Evolutionary conservation across 2,797 vertebrate species (phyloP).

Genomic region (Cirrhinus molitorella): DNA sequence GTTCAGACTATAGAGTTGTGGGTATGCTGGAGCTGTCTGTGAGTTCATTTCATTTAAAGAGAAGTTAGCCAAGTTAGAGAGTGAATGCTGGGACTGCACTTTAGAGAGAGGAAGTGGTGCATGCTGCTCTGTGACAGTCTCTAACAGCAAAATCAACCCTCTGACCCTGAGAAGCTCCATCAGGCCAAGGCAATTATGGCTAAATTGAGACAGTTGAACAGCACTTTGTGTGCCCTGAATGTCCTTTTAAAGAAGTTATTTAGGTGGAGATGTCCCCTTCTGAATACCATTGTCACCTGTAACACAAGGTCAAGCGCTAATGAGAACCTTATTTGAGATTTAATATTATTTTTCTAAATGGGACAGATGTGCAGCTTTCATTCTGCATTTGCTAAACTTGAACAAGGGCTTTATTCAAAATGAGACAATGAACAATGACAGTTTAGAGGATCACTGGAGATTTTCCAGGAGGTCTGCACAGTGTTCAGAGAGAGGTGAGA

Average conservation of each 20-base stretch:
- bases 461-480: not conserved
- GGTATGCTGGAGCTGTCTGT: not conserved
- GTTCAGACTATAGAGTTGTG: no score
- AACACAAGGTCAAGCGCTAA: not conserved
- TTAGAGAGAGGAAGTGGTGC: slow-evolving; percentile 11
- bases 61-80: not conserved
- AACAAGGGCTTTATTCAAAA: slow-evolving; percentile 57
- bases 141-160: not conserved
- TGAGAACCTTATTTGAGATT: not conserved
- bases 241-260: slow-evolving; percentile 4
- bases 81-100: slow-evolving; percentile 9
- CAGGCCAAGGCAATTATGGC: slow-evolving; percentile 6
- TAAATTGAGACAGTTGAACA: not conserved
- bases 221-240: not conserved
- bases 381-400: slow-evolving; percentile 8
- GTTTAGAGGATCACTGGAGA: slow-evolving; percentile 29
- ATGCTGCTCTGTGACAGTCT: slow-evolving; percentile 17
- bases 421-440: slow-evolving; percentile 60
- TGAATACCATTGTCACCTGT: not conserved
- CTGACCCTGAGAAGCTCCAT: not conserved
- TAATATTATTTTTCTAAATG: not conserved
- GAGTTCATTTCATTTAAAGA: not conserved
- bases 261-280: not conserved
- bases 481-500: not conserved
- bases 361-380: slow-evolving; percentile 27